Evolutionary conservation across 2,888 invertebrate species (phyloP), one percentile per base, ranked within the genome.

Genomic region (Lissonota sp.): DNA sequence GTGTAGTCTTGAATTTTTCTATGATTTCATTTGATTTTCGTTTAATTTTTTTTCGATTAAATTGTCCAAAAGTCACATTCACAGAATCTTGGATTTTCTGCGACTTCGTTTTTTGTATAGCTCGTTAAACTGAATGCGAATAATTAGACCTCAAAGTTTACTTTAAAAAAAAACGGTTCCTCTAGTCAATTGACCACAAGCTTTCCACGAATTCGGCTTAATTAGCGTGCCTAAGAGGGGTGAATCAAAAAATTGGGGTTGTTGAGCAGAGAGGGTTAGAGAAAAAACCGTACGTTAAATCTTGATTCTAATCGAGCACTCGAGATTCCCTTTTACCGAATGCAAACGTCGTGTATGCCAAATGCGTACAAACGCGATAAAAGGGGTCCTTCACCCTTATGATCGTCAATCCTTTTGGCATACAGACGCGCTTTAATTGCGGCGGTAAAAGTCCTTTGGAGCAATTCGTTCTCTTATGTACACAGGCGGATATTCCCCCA

Each of bases 301-400:
- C 49, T 60, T 71, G 70, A 71, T 71, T 71, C 49, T 58, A n/a
- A 57, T 69, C 40, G 46, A 53, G 53, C 40, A 8, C 46, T 42
- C 63, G 53, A 63, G 26, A 53, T 16, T 37, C 40, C 53, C 26
- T 55, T 37, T 72, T 12, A 42, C 12, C 7, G 44, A 42, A 10
- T 4, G 26, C 10, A 10, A 57, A 16, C 5, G 40, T 1, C 8
- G 44, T 5, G 44, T 6, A 44, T 8, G 60, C 26, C 40, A 40
- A 40, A 40, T 63, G 14, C 16, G 49, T 53, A 53, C 6, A 53
- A 53, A 14, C 12, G 14, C 12, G 46, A 53, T 51, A 51, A 14
- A 66, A 66, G 14, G 12, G 12, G 0, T 12, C 49, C 39, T n/a
- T 12, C 7, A 53, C 49, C 42, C 42, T 26, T 8, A 16, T 37